Conservation (phyloP, 2,888 invertebrate species). For the Labia minor region DNA sequence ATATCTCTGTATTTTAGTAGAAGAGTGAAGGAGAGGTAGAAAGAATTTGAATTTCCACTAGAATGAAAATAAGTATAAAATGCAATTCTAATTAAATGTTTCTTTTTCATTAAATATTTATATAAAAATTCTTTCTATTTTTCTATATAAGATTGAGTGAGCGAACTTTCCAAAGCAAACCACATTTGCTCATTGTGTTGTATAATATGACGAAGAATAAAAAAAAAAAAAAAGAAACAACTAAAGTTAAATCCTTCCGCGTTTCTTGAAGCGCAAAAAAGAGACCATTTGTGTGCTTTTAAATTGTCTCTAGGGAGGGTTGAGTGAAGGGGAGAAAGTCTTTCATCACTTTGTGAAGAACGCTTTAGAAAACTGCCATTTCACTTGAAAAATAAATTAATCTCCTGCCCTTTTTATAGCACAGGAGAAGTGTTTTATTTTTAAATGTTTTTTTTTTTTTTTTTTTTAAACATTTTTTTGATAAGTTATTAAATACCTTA, state of each 20-base stretch:
- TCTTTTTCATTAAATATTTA: neutral
- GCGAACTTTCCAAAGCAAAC: no score
- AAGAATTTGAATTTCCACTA: no score
- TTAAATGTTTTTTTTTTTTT: no score
- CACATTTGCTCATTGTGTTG: neutral
- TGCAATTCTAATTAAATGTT: neutral
- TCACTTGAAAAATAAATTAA: constrained; percentile 8
- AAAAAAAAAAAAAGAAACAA: neutral
- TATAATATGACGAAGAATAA: constrained; percentile 2
- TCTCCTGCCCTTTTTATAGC: neutral
- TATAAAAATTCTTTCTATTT: no score
- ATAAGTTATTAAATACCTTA: constrained; percentile 3
- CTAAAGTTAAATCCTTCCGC: constrained; percentile 8
- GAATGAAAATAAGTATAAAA: no score
- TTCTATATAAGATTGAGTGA: no score
- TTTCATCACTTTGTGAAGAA: constrained; percentile 13
- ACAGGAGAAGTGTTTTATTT: neutral
- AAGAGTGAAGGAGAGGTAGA: no score
- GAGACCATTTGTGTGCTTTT: constrained; percentile 3
- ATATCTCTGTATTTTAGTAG: no score
- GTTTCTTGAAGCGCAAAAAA: constrained; percentile 3
- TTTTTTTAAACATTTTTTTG: neutral
- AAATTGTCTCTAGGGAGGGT: neutral
- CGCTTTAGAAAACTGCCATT: constrained; percentile 9
- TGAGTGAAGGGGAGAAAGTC: neutral